Evolutionary conservation across 2,888 invertebrate species (phyloP).

Genomic region (Notodonta ziczac): DNA sequence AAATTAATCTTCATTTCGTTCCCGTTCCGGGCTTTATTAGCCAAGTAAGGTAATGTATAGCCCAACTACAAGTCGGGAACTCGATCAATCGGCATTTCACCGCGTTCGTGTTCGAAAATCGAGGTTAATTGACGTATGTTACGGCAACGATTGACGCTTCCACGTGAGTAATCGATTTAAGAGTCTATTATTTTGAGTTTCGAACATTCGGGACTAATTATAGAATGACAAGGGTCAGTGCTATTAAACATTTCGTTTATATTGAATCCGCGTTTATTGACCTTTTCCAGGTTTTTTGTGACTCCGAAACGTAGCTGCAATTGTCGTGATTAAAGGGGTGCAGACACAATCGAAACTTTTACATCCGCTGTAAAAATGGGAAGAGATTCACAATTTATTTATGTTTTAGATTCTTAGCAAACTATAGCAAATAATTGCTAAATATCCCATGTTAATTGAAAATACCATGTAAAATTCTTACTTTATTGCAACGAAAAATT

Average conservation of each 20-base stretch:
- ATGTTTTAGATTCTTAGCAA: no score
- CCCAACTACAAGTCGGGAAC: constrained; percentile 31
- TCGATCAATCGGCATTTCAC: constrained; percentile 42
- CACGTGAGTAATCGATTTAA: constrained; percentile 70
- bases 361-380: constrained; percentile 9
- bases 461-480: no score
- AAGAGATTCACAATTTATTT: no score
- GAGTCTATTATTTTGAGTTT: constrained; percentile 73
- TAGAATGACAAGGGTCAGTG: constrained; percentile 74
- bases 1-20: constrained; percentile 40
- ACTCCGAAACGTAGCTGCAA: constrained; percentile 34
- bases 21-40: constrained; percentile 37
- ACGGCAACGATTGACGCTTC: constrained; percentile 65
- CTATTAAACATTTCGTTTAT: constrained; percentile 67
- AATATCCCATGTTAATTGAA: no score
- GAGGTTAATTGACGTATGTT: constrained; percentile 64
- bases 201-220: constrained; percentile 75
- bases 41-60: constrained; percentile 39
- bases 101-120: constrained; percentile 39
- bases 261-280: constrained; percentile 66
- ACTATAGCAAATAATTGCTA: no score
- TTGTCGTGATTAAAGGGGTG: constrained; percentile 37
- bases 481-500: no score
- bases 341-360: constrained; percentile 21
- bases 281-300: constrained; percentile 46